Evolutionary conservation across 2,797 vertebrate species (phyloP), one percentile per base, ranked within the genome.

Genomic region (Onychomys arenicola): DNA sequence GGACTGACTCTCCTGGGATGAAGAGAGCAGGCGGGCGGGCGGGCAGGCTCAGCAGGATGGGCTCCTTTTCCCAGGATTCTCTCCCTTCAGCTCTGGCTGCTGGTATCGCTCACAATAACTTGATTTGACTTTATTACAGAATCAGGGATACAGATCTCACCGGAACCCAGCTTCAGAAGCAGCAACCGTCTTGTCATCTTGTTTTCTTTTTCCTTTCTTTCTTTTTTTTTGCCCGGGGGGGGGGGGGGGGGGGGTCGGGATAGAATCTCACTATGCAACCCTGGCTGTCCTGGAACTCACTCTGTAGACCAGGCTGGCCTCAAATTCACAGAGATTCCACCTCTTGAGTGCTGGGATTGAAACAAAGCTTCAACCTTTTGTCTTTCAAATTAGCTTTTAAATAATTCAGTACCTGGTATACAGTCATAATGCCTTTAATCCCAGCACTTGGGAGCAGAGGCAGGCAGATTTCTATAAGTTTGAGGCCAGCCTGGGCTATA

Each of bases 361-460:
- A 73, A 37, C 4, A 73, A 73, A 73, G 71, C 19, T 40, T 40
- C 10, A 23, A 6, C 25, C 37, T 46, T 63, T 55, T 85, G 52
- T 78, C 46, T 90, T 65, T 67, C 95, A 63, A 46, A 52, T 57
- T 17, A 83, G 49, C 13, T 40, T 88, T 84, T 91, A 71, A 85
- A 17, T 73, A 78, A 81, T 93, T 93, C 55, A 65, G 5, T 37
- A 49, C 19, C 29, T 37, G 63, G 91, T 78, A 89, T 9, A 5
- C 29, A 91, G 10, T 34, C 7, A 25, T 25, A 61, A 61, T 4
- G 16, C 55, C 55, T 55, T 55, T 55, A 55, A 55, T 55, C 55
- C 55, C 16, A 55, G 4, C 55, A 55, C 55, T 55, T 17, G 16
- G 55, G 16, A 16, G 16, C 55, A 55, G 55, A 55, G 55, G 16